Conservation (phyloP, 1,140 invertebrate genomes). For the Drosophila triauraria region DNA sequence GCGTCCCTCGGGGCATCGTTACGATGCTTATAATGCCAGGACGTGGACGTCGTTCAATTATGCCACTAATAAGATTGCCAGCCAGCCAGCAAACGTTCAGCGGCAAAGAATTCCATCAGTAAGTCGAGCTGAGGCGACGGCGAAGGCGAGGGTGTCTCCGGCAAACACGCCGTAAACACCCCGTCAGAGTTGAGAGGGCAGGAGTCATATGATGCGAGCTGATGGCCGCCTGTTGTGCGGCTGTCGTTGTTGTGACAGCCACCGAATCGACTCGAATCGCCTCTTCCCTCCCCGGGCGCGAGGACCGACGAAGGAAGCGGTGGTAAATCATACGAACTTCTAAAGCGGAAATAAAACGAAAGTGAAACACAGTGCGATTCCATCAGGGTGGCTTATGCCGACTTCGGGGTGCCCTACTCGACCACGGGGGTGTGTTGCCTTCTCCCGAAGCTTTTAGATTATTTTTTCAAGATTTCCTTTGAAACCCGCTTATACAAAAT, state of each 20-base stretch:
- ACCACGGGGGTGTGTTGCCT: constrained; percentile 3
- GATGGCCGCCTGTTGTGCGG: constrained; percentile 55
- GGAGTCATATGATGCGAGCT: constrained; percentile 68
- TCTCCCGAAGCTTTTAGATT: background rate
- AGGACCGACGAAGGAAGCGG: constrained; percentile 17
- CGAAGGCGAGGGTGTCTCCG: constrained; percentile 53
- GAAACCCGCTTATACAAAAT: constrained; percentile 1
- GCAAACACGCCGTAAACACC: constrained; percentile 50
- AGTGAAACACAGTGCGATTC: constrained; percentile 51
- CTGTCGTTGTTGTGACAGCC: constrained; percentile 65
- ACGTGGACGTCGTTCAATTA: constrained; percentile 55
- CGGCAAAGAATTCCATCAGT: constrained; percentile 68
- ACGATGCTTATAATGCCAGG: constrained; percentile 43
- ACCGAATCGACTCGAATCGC: constrained; percentile 45
- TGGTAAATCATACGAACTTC: constrained; percentile 56
- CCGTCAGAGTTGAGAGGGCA: constrained; percentile 56
- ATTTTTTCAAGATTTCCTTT: background rate
- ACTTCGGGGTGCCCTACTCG: constrained; percentile 27
- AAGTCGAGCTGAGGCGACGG: background rate
- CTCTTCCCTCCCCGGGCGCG: constrained; percentile 12
- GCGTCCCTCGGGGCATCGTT: constrained; percentile 55
- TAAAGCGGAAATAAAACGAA: constrained; percentile 54
- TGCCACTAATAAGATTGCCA: constrained; percentile 75
- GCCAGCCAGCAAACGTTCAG: constrained; percentile 61
- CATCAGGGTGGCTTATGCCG: constrained; percentile 40